Percentiles rank a stretch among this genome's conserved stretches.
phyloP scores from a whole-genome alignment of 1,140 invertebrate species.

The Leucophenga varia region DNA sequence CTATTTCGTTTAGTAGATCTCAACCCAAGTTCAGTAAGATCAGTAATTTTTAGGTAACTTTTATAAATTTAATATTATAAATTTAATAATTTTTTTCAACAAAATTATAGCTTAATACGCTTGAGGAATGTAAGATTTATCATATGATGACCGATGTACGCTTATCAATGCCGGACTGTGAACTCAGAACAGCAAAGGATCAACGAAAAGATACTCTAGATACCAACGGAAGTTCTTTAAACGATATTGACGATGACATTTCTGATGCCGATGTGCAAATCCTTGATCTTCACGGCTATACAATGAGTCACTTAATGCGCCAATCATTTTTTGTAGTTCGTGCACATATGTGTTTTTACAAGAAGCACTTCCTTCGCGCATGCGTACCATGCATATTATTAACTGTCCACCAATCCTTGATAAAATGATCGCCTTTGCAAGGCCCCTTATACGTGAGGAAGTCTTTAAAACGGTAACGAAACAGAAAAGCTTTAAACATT shows the following conservation, averaged over 20 bases:
- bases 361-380: constrained; percentile 73
- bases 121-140: constrained; percentile 66
- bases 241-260: constrained; percentile 28
- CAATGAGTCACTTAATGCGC: constrained; percentile 64
- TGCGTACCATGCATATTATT: constrained; percentile 73
- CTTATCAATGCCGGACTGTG: constrained; percentile 56
- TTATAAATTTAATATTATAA: background rate
- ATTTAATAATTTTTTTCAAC: background rate
- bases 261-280: constrained; percentile 67
- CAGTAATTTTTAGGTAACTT: background rate
- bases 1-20: constrained; percentile 36
- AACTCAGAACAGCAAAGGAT: background rate
- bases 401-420: constrained; percentile 66
- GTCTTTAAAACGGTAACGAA: constrained; percentile 56
- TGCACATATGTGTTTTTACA: constrained; percentile 56
- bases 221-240: too few species aligned
- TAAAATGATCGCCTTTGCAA: constrained; percentile 63
- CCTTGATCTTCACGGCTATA: constrained; percentile 66
- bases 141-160: constrained; percentile 68
- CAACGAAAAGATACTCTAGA: constrained; percentile 20
- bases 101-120: constrained; percentile 61
- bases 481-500: too few species aligned
- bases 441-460: constrained; percentile 66
- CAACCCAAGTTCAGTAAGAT: constrained; percentile 35
- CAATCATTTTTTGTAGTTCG: constrained; percentile 62